Evolutionary conservation across 2,113 vertebrate genomes (phyloP), one percentile per base, ranked within the genome.

Genomic region (Boleophthalmus pectinirostris): DNA sequence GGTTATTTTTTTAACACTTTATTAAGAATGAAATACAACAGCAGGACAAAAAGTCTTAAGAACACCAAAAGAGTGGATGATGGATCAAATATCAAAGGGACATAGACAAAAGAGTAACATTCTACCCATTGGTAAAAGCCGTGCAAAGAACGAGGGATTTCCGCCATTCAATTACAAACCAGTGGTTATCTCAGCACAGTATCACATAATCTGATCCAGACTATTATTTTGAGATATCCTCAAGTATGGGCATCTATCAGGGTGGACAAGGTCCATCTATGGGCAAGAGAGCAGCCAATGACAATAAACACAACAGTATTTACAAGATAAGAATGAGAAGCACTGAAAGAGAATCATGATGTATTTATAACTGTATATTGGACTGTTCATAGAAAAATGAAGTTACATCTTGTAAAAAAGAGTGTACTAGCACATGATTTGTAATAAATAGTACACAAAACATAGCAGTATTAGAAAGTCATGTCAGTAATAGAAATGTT

Each of bases 21-120:
- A 93, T 92, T 94, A 93, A 94, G 93, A 93, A 94, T 90, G 91
- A 75, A 93, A 90, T 84, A 93, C 92, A 91, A 90, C 92, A 93
- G 87, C 92, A 85, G 89, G 85, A 92, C 90, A 86, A 87, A 91
- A 93, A 92, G 87, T 89, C 87, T 90, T 90, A 91, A 88, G 90
- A 92, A 93, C 90, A 93, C 85, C 88, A 88, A 88, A 92, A 88
- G 85, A 86, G 76, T 83, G 73, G 69, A 88, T 83, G 87, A 87
- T 77, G 25, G 78, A 89, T 88, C 87, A 78, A 87, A 90, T 90
- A 89, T 90, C 90, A 88, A 89, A 91, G 82, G 67, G 87, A 83
- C 87, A 80, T 78, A 79, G 77, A 78, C 90, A 75, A 69, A 81
- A 61, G 56, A n/a, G 75, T 73, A 70, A 79, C 77, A 81, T 85